A percentile compares a stretch with the other conserved stretches of the same genome.
Conservation (phyloP, 2,888 invertebrate species). For the Agonopterix arenella region DNA sequence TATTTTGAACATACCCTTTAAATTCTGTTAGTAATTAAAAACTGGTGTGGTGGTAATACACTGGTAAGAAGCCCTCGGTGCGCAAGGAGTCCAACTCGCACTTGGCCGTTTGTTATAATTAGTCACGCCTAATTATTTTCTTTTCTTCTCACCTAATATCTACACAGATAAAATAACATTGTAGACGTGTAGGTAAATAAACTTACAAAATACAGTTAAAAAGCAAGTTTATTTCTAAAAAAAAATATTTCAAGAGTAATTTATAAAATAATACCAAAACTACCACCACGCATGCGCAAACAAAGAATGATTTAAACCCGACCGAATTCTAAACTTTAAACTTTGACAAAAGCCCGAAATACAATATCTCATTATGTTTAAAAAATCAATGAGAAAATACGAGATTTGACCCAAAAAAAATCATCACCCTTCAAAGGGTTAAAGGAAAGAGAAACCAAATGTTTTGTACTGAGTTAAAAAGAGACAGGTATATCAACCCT, state of each 20-base stretch:
- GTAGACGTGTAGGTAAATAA: too few species aligned
- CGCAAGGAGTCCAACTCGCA: too few species aligned
- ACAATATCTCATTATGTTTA: slow-evolving; percentile 71
- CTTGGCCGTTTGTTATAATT: too few species aligned
- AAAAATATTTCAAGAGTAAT: background rate
- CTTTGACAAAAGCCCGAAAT: slow-evolving; percentile 47
- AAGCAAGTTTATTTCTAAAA: too few species aligned
- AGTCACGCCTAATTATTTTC: too few species aligned
- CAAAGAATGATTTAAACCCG: slow-evolving; percentile 24
- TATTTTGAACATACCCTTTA: too few species aligned
- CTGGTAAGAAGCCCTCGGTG: too few species aligned
- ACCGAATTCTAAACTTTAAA: slow-evolving; percentile 38
- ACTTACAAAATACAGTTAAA: too few species aligned
- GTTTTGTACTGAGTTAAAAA: slow-evolving; percentile 22
- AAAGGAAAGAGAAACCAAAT: slow-evolving; percentile 36
- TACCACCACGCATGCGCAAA: slow-evolving; percentile 13
- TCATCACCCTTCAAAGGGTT: slow-evolving; percentile 62
- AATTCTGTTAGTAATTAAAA: too few species aligned
- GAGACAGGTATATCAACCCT: slow-evolving; percentile 52
- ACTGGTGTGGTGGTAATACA: too few species aligned
- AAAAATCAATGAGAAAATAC: slow-evolving; percentile 66
- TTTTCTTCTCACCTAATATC: too few species aligned
- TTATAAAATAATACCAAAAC: background rate
- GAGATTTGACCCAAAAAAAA: slow-evolving; percentile 71
- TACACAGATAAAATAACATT: too few species aligned